These are phyloP conservation scores for Piaya cayana DNA, from an alignment of 2,113 vertebrate genomes.

Conservation along the genomic window DNA sequence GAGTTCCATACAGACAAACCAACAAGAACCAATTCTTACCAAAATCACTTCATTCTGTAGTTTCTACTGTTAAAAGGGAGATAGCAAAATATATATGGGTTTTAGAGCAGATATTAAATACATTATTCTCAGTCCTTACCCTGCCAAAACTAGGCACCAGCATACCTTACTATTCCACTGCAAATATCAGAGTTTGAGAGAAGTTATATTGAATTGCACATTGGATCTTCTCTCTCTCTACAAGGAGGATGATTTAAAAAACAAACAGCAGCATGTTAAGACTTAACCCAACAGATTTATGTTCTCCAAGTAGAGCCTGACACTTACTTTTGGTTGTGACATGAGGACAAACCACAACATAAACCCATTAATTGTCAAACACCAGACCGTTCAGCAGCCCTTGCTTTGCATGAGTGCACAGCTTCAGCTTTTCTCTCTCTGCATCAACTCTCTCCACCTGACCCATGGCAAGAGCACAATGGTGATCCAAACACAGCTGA, in stretches of 20 bases:
- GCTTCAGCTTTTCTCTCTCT: background rate
- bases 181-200: background rate
- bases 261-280: background rate
- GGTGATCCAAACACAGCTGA: background rate
- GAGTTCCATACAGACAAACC: background rate
- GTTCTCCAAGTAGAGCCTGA: background rate
- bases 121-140: background rate
- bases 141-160: background rate
- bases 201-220: background rate
- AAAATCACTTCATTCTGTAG: background rate
- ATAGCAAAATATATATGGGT: background rate
- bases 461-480: background rate
- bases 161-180: background rate
- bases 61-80: background rate
- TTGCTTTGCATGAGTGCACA: background rate
- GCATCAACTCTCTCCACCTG: background rate
- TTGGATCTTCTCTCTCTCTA: background rate
- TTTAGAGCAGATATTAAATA: background rate
- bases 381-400: background rate
- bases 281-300: background rate
- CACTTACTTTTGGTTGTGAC: background rate
- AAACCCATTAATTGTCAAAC: background rate
- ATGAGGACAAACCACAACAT: background rate
- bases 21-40: background rate
- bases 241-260: background rate